Evolutionary conservation across 1,140 invertebrate genomes (phyloP), one percentile per base, ranked within the genome.

Genomic region (Drosophila carrolli): DNA sequence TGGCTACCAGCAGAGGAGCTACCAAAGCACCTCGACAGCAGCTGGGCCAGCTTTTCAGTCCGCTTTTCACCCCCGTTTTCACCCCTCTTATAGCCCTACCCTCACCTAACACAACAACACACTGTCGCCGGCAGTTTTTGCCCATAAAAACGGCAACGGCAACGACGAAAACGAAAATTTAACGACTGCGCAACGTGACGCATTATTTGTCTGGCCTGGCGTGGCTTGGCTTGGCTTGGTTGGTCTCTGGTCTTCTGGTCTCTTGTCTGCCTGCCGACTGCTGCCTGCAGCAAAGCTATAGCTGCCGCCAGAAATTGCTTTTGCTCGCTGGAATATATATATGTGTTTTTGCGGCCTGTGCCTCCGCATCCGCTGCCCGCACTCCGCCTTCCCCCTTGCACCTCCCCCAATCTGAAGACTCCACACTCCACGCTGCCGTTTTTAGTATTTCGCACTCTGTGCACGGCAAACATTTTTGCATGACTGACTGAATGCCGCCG

Each of bases 121-220:
- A 56, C 41, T 76, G 74, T 77, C 74, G 74, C 74, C 70, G 65
- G 79, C 83, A 71, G 83, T 78, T 81, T 81, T 86, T 75, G 84
- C 83, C 78, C 84, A 89, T 86, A 86, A 86, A 88, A 86, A 89
- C 83, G 63, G 81, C 80, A 78, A 66, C 51, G 59, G 54, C 74
- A 60, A 82, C 76, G 72, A 83, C 80, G 82, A 86, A 86, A 86
- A 88, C 84, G 83, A 88, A 88, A 88, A 88, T 88, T 88, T 88
- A 88, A 88, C 83, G 83, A 88, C 83, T 88, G 83, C 83, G 83
- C 83, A 88, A 88, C 83, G 83, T 88, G 83, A 88, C 83, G 83
- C 83, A 88, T 88, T 88, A 88, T 88, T 88, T 88, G 83, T 89
- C 83, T 89, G 83, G 75, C 75, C 66, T 72, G 60, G 46, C 56